Conservation (phyloP, 2,888 invertebrate species). For the Drosophila rellima region DNA sequence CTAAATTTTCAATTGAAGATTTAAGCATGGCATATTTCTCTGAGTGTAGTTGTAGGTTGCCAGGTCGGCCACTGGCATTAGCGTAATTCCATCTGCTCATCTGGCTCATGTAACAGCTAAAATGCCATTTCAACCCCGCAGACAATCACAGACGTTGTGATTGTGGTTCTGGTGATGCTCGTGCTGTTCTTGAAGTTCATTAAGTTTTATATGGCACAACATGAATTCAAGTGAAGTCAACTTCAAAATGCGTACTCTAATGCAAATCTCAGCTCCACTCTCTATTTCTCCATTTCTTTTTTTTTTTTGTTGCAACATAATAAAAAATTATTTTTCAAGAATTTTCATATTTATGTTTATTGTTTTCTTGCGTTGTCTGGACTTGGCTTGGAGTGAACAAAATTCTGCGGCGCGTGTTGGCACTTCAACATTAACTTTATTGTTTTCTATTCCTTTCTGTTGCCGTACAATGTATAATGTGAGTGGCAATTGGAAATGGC, state of each 20-base stretch:
- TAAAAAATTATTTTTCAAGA: conserved; percentile 56
- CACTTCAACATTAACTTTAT: conserved; percentile 36
- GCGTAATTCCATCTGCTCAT: conserved; percentile 66
- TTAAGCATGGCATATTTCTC: no score
- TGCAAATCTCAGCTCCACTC: conserved; percentile 58
- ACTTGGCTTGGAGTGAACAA: conserved; percentile 12
- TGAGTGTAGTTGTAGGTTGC: conserved; percentile 18
- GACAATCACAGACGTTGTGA: conserved; percentile 14
- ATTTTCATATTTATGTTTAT: conserved; percentile 57
- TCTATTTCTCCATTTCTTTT: conserved; percentile 6
- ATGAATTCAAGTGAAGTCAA: conserved; percentile 56
- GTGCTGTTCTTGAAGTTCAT: conserved; percentile 63
- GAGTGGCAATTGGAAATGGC: conserved; percentile 42
- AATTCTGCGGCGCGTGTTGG: conserved; percentile 57
- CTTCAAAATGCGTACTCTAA: conserved; percentile 37
- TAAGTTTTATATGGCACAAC: conserved; percentile 66
- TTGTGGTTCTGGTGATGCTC: conserved; percentile 11
- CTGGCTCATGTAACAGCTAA: conserved; percentile 57
- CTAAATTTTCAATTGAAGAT: no score
- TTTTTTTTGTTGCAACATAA: conserved; percentile 55
- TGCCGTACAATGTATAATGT: conserved; percentile 11
- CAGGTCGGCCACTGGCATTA: conserved; percentile 59
- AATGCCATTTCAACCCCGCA: conserved; percentile 23
- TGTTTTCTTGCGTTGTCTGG: conserved; percentile 16
- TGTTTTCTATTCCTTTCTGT: conserved; percentile 7